Evolutionary conservation across 2,113 vertebrate genomes (phyloP).

Genomic region (Accipiter virgatus): DNA sequence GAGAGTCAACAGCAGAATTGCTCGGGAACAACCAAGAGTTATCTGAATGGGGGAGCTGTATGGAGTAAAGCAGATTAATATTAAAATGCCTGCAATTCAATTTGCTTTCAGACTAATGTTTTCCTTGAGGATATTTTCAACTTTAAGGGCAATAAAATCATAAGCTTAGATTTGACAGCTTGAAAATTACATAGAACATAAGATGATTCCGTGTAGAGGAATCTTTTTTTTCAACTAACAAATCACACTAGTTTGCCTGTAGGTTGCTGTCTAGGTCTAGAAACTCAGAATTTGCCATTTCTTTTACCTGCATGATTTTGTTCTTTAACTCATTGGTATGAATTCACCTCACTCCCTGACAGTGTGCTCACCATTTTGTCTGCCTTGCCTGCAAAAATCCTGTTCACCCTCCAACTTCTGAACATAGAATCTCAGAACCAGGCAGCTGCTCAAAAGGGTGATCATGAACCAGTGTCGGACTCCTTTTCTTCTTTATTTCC

Average conservation of each 20-base stretch:
- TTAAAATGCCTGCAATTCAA: constrained; percentile 2
- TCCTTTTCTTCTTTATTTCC: neutral
- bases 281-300: neutral
- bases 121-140: constrained; percentile 12
- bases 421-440: neutral
- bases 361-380: neutral
- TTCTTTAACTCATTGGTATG: neutral
- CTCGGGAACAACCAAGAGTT: neutral
- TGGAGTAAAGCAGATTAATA: constrained; percentile 1
- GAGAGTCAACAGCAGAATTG: neutral
- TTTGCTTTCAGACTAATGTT: constrained; percentile 11
- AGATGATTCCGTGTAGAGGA: neutral
- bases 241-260: neutral
- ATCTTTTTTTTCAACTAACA: neutral
- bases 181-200: neutral
- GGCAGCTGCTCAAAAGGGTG: neutral
- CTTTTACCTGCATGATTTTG: neutral
- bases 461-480: neutral
- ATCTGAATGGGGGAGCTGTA: neutral
- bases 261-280: neutral
- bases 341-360: neutral
- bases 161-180: neutral
- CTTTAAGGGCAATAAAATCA: constrained; percentile 25
- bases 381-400: neutral
- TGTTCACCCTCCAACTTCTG: neutral